phyloP scores from a whole-genome alignment of 2,888 invertebrate species.

The Hirtodrosophila trivittata region DNA sequence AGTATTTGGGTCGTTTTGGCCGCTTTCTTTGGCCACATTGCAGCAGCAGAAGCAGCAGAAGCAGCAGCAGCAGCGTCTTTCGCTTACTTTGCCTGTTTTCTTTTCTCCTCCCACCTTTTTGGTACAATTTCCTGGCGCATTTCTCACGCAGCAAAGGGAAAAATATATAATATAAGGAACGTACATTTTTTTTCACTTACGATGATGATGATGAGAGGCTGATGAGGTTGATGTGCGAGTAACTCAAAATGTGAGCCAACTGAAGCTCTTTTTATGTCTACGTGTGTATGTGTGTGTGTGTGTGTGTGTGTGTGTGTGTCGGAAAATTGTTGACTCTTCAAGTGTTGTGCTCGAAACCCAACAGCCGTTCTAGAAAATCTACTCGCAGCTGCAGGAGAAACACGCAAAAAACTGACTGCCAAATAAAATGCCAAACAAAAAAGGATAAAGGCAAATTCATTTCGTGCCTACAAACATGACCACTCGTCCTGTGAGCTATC shows the following conservation, averaged over 20 bases:
- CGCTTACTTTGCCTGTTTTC: slow-evolving; percentile 42
- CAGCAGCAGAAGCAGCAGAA: slow-evolving; percentile 8
- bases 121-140: slow-evolving; percentile 72
- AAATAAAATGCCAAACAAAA: slow-evolving; percentile 32
- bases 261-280: slow-evolving; percentile 7
- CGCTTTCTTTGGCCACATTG: slow-evolving; percentile 49
- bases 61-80: slow-evolving; percentile 15
- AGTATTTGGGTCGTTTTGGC: slow-evolving; percentile 47
- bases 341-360: slow-evolving; percentile 16
- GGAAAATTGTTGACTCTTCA: slow-evolving; percentile 54
- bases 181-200: slow-evolving; percentile 69
- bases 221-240: slow-evolving; percentile 53
- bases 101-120: slow-evolving; percentile 47
- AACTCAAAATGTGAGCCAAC: slow-evolving; percentile 61
- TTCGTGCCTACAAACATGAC: slow-evolving; percentile 24
- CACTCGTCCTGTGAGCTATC: slow-evolving; percentile 1
- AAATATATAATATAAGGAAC: slow-evolving; percentile 15
- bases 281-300: not conserved
- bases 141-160: slow-evolving; percentile 53
- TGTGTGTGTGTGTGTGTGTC: slow-evolving; percentile 4
- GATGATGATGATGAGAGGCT: slow-evolving; percentile 56
- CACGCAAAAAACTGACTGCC: slow-evolving; percentile 23
- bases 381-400: slow-evolving; percentile 8
- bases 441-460: slow-evolving; percentile 52
- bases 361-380: slow-evolving; percentile 12